Base-by-base conservation (phyloP, 2,113 vertebrate genomes). In the Irena cyanogastra region DNA sequence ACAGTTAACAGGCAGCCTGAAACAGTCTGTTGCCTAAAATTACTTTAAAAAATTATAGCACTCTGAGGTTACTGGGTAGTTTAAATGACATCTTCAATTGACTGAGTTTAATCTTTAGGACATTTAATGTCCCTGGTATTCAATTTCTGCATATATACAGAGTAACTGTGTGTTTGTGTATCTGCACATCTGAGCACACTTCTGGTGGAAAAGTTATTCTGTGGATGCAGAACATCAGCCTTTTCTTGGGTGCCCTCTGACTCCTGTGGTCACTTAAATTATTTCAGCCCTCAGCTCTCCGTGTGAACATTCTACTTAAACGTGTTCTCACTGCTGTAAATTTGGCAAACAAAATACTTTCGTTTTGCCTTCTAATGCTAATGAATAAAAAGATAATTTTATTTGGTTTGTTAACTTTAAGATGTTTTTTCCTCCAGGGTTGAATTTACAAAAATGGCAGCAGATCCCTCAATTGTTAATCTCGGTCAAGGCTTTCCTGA, bases 401-500 rank as follows among this genome's bases (percentile, higher is more conserved):
- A 26, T 53, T 31, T 77, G 23, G 11, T 78, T 8, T 49, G 35
- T 50, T 94, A 87, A 47, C 28, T 56, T 71, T 76, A 52, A 75
- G 33, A 17, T 83, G 2, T 76, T 86, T 95, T 76, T 61, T 33
- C 54, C 11, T 93, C 56, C 85, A 99, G 99, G 99, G 98, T 98
- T 93, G 98, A 98, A 71, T 99, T 99, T 93, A 99, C 98, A 9
- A 98, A 98, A 24, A 49, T 99, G 95, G 98, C 99, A 90, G 98
- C 99, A 30, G 98, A 99, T 92, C 98, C 99, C 4, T 97, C 98
- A 21, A 90, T 99, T 41, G 98, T 99, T 45, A 99, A 99, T 96
- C 98, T 99, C 24, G 99, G 99, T 49, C 99, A 99, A 95, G 99
- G 99, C 26, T 97, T 96, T 68, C 99, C 99, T 83, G 99, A 99